These are phyloP conservation scores for Poicephalus meyeri DNA, from an alignment of 2,113 vertebrate genomes.

Conservation along the genomic window DNA sequence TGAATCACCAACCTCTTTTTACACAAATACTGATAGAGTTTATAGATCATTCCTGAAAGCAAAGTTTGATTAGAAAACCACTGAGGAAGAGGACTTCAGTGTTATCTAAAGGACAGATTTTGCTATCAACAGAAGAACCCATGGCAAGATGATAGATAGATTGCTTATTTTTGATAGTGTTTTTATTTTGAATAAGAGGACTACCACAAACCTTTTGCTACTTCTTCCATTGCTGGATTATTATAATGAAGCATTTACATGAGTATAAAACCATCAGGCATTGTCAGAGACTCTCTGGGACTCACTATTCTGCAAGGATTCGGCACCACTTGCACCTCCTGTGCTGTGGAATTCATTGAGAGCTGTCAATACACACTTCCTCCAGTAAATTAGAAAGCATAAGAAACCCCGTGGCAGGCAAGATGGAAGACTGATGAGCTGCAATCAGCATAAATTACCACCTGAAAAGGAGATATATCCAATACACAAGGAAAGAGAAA, in stretches of 20 bases:
- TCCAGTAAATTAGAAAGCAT: neutral
- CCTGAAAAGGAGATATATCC: conserved; percentile 6
- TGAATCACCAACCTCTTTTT: conserved; percentile 48
- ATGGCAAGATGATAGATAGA: neutral
- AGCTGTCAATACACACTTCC: conserved; percentile 6
- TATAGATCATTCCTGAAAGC: conserved; percentile 26
- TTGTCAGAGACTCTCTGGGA: neutral
- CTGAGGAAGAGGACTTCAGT: neutral
- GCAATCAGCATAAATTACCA: conserved; percentile 53
- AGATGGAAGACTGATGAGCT: conserved; percentile 19
- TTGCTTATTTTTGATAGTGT: neutral
- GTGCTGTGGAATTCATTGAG: neutral
- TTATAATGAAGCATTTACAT: neutral
- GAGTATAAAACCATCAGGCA: neutral
- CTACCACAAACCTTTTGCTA: neutral
- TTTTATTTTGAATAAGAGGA: neutral
- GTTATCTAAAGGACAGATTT: neutral
- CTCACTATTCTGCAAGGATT: neutral
- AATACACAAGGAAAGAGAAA: neutral
- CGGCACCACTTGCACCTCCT: neutral
- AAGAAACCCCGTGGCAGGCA: neutral
- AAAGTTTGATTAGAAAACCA: conserved; percentile 14
- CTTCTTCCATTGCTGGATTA: neutral
- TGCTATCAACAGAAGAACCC: neutral
- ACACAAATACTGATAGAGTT: conserved; percentile 19